Percentiles rank a stretch among this genome's conserved stretches.
Evolutionary conservation across 2,797 vertebrate genomes (phyloP).

Genomic region (Sebastes elongatus): DNA sequence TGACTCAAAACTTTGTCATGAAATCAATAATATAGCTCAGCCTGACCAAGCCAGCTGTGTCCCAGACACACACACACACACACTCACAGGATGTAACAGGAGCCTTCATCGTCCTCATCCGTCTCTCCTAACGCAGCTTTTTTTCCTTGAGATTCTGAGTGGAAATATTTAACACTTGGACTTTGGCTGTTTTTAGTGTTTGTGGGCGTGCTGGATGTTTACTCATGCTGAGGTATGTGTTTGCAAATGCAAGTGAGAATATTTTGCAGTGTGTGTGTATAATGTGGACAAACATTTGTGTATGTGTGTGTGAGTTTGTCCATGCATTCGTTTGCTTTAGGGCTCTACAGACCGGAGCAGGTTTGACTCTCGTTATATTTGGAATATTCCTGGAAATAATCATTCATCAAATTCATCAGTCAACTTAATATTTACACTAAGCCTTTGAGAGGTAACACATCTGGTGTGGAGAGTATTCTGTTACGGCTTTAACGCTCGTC

Average conservation of each 20-base stretch:
- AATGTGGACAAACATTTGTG: background rate
- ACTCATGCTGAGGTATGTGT: conserved; percentile 51
- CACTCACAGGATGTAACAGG: background rate
- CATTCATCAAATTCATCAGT: conserved; percentile 23
- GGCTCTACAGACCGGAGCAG: conserved; percentile 12
- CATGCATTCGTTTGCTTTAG: background rate
- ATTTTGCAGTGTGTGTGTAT: conserved; percentile 24
- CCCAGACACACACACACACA: background rate
- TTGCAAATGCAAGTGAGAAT: conserved; percentile 49
- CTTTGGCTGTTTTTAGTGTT: conserved; percentile 47
- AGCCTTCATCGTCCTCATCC: background rate
- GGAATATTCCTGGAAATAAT: conserved; percentile 36
- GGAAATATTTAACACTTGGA: conserved; percentile 50
- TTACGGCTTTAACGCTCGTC: background rate
- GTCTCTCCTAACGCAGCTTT: background rate
- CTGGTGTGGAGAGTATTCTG: background rate
- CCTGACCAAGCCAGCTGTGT: background rate
- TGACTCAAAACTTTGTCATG: background rate
- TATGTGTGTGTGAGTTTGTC: background rate
- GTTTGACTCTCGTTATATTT: conserved; percentile 26
- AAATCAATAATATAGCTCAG: background rate
- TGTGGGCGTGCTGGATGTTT: conserved; percentile 51
- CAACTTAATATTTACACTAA: conserved; percentile 28
- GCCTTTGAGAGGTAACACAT: conserved; percentile 13
- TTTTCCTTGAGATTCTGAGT: conserved; percentile 3